These are phyloP conservation scores for Xanthia togata DNA, from an alignment of 2,888 invertebrate species.

Conservation along the genomic window DNA sequence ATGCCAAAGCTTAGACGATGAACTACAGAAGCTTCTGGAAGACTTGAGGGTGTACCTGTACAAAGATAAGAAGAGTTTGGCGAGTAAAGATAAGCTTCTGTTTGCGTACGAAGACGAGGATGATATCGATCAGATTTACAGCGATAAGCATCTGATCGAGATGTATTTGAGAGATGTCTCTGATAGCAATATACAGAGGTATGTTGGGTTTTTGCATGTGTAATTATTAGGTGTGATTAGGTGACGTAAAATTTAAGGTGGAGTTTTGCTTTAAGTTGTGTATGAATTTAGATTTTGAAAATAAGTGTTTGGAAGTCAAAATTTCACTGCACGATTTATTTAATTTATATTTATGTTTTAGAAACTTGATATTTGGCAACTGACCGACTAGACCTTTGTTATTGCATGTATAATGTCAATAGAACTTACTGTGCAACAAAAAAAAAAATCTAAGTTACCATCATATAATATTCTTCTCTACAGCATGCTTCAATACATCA, in stretches of 20 bases:
- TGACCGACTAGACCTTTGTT: no score
- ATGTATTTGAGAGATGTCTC: slow-evolving; percentile 88
- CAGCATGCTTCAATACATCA: slow-evolving; percentile 87
- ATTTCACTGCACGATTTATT: no score
- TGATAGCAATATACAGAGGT: slow-evolving; percentile 87
- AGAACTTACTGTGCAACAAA: no score
- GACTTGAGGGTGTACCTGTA: slow-evolving; percentile 93
- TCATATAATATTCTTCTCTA: slow-evolving; percentile 27
- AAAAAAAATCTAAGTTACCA: no score
- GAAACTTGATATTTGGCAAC: no score
- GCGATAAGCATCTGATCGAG: slow-evolving; percentile 88
- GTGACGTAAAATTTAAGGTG: slow-evolving; percentile 15
- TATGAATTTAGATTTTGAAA: not conserved
- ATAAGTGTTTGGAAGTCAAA: no score
- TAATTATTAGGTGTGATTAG: slow-evolving; percentile 24
- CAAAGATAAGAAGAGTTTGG: slow-evolving; percentile 82
- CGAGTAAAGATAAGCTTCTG: slow-evolving; percentile 72
- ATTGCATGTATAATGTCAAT: no score
- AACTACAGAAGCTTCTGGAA: slow-evolving; percentile 91
- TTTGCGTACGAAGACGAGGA: slow-evolving; percentile 84
- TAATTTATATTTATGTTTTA: no score
- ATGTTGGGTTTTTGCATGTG: slow-evolving; percentile 40
- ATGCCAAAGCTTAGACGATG: slow-evolving; percentile 92
- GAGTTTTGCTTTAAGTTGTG: not conserved
- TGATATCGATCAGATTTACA: slow-evolving; percentile 80